Evolutionary conservation across 2,113 vertebrate genomes (phyloP).

Genomic region (Ochotona princeps): DNA sequence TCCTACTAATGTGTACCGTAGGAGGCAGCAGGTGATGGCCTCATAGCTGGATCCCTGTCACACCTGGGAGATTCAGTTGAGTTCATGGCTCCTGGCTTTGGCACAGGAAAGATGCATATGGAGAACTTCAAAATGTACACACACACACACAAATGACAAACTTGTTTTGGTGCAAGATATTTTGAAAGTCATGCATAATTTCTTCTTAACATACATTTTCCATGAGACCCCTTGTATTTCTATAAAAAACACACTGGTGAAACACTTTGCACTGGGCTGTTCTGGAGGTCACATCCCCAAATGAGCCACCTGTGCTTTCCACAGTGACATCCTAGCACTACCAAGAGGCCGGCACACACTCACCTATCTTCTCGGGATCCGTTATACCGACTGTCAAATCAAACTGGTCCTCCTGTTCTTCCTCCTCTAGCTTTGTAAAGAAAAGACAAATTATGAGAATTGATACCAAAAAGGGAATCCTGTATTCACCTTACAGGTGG

Average conservation of each 20-base stretch:
- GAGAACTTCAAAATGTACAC: too few relatives aligned
- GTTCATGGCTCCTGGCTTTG: too few relatives aligned
- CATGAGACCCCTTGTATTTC: background rate
- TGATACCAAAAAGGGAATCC: conserved; percentile 23
- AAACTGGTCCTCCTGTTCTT: conserved; percentile 95
- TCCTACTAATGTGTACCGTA: too few relatives aligned
- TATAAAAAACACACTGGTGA: background rate
- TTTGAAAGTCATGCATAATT: too few relatives aligned
- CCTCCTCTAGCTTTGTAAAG: conserved; percentile 89
- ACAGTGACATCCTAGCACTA: background rate
- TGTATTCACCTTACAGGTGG: background rate
- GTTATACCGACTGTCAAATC: conserved; percentile 93
- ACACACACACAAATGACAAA: too few relatives aligned
- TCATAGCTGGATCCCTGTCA: too few relatives aligned
- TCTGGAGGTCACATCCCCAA: background rate
- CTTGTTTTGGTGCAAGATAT: too few relatives aligned
- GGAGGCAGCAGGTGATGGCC: too few relatives aligned
- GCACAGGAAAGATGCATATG: too few relatives aligned
- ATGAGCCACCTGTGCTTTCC: background rate
- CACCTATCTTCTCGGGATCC: conserved; percentile 98
- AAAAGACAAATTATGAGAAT: conserved; percentile 59
- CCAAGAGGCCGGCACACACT: conserved; percentile 69
- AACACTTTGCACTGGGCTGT: background rate
- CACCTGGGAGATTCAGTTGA: too few relatives aligned
- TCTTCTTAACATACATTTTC: too few relatives aligned